Percentiles rank a stretch among this genome's conserved stretches.
Conservation (phyloP, 2,113 vertebrate species). For the Chrysemys picta region DNA sequence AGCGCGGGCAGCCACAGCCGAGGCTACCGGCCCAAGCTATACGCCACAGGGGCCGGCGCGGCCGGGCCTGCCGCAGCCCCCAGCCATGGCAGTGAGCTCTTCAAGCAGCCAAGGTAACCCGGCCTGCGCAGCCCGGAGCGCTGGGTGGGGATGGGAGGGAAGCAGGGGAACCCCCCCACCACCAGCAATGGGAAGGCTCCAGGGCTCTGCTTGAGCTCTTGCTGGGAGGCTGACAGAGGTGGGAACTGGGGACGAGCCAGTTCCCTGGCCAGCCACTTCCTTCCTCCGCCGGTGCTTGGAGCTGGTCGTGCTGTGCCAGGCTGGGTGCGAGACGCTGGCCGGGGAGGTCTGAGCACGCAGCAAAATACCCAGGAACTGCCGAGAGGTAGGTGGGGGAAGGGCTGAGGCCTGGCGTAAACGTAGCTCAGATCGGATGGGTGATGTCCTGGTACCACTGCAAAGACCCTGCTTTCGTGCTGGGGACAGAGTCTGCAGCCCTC, state of each 20-base stretch:
- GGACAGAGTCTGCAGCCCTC: too few species aligned
- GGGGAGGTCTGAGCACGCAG: too few species aligned
- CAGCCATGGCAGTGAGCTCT: slow-evolving; percentile 11
- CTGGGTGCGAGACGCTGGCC: neutral
- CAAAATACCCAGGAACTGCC: neutral
- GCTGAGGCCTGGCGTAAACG: too few species aligned
- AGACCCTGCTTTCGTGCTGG: too few species aligned
- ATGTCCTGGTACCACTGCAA: too few species aligned
- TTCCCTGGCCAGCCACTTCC: neutral
- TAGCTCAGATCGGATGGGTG: neutral
- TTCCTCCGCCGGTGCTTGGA: neutral
- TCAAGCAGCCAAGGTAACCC: slow-evolving; percentile 69
- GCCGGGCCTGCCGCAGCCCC: slow-evolving; percentile 58
- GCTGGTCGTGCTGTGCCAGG: neutral
- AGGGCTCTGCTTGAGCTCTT: neutral
- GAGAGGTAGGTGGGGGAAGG: too few species aligned
- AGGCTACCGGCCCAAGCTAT: slow-evolving; percentile 85
- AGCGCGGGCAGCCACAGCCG: slow-evolving; percentile 76
- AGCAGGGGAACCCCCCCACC: neutral
- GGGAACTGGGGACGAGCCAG: too few species aligned
- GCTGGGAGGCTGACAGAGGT: neutral
- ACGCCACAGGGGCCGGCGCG: slow-evolving; percentile 81
- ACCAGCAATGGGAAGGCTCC: too few species aligned
- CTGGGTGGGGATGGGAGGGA: neutral
- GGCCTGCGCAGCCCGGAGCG: accelerated